phyloP scores from a whole-genome alignment of 2,113 vertebrate species.

The Cacatua alba region DNA sequence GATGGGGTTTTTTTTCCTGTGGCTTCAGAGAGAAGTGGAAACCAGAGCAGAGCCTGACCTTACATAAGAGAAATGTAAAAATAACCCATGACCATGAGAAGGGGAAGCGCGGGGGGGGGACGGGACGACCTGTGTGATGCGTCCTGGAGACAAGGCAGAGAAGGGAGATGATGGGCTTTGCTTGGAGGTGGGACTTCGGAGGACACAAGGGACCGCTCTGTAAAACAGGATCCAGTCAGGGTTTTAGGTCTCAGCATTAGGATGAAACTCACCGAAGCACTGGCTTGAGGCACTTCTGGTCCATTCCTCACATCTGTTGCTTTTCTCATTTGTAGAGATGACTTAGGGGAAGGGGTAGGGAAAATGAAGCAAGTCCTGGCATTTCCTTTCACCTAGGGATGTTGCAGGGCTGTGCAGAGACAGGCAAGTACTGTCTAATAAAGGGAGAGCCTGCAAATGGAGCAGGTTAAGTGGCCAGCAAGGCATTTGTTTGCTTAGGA shows the following conservation, averaged over 20 bases:
- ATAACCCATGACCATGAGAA: not conserved
- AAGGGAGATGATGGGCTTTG: not conserved
- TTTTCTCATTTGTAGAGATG: rapidly evolving
- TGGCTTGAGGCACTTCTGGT: rapidly evolving
- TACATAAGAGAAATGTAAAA: slow-evolving; percentile 53
- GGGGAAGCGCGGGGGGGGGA: not conserved
- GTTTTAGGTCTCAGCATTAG: not conserved
- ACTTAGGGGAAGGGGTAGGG: not conserved
- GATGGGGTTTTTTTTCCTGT: not conserved
- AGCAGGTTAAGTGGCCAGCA: not conserved
- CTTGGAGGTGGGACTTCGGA: not conserved
- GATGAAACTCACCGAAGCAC: not conserved
- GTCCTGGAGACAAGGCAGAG: not conserved
- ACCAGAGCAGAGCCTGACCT: slow-evolving; percentile 36
- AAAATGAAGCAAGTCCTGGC: not conserved
- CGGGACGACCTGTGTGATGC: not conserved
- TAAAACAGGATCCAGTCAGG: not conserved
- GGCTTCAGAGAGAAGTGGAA: slow-evolving; percentile 12
- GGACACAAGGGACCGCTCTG: not conserved
- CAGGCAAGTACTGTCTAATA: not conserved
- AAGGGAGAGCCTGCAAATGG: not conserved
- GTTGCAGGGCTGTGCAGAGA: not conserved
- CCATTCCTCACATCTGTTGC: not conserved
- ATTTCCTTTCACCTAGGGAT: not conserved
- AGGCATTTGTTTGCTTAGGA: not conserved